Evolutionary conservation across 2,888 invertebrate species (phyloP).

Genomic region (Julus scandinavius): DNA sequence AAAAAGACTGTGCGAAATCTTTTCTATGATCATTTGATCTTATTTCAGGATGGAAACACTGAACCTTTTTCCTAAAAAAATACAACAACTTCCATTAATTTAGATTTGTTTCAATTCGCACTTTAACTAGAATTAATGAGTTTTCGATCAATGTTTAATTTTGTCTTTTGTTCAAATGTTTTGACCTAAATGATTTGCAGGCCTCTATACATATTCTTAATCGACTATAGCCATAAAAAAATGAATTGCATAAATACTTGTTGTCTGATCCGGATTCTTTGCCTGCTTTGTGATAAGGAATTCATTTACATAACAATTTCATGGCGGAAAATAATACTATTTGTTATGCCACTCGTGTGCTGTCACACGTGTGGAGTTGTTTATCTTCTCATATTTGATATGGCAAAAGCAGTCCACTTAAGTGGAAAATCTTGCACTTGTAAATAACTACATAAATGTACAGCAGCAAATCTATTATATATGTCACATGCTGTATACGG

Average conservation of each 20-base stretch:
- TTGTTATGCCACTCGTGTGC: conserved; percentile 25
- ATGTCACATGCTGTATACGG: too few relatives aligned
- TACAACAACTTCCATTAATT: not conserved
- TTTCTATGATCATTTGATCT: not conserved
- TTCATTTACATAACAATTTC: conserved; percentile 17
- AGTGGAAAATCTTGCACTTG: not conserved
- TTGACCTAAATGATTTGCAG: not conserved
- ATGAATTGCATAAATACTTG: not conserved
- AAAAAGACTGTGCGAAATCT: conserved; percentile 20
- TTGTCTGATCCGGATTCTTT: conserved; percentile 33
- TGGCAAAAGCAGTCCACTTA: conserved; percentile 16
- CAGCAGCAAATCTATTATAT: too few relatives aligned
- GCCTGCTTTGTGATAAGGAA: not conserved
- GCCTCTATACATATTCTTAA: not conserved
- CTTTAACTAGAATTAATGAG: conserved; percentile 18
- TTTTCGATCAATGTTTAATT: not conserved
- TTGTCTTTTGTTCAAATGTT: conserved; percentile 18
- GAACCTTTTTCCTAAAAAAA: not conserved
- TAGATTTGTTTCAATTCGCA: conserved; percentile 4
- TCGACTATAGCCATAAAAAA: not conserved
- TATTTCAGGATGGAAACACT: not conserved
- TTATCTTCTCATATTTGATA: not conserved
- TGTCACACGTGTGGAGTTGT: not conserved
- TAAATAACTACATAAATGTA: too few relatives aligned
- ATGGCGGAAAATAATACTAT: not conserved